phyloP scores from a whole-genome alignment of 2,888 invertebrate species.

The Drosophila monieri region DNA sequence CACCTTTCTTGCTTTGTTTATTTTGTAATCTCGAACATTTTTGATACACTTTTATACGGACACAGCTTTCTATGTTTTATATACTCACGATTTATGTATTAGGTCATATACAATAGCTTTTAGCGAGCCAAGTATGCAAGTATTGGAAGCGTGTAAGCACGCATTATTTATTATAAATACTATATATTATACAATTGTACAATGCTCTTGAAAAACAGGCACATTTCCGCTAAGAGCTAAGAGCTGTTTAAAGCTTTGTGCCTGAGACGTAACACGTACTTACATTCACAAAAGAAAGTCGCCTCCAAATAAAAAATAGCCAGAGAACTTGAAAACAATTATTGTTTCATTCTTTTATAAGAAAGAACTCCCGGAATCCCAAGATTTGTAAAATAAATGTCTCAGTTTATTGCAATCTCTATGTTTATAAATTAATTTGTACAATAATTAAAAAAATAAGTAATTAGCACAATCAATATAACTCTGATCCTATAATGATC shows the following conservation, averaged over 20 bases:
- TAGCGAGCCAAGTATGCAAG: constrained; percentile 63
- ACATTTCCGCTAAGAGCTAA: constrained; percentile 31
- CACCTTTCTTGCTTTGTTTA: constrained; percentile 66
- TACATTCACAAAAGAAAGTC: constrained; percentile 10
- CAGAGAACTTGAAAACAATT: neutral
- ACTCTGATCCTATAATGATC: constrained; percentile 21
- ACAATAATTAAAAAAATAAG: constrained; percentile 45
- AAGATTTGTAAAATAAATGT: constrained; percentile 20
- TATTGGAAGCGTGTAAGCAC: constrained; percentile 58
- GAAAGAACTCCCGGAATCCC: no score
- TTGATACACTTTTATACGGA: constrained; percentile 60
- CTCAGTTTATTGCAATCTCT: constrained; percentile 57
- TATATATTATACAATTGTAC: constrained; percentile 16
- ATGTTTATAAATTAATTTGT: constrained; percentile 61
- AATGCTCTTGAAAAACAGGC: constrained; percentile 41
- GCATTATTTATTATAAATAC: constrained; percentile 47
- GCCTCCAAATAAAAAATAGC: neutral
- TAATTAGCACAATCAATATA: constrained; percentile 55
- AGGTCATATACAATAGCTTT: constrained; percentile 44
- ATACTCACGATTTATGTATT: constrained; percentile 39
- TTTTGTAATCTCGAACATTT: constrained; percentile 54
- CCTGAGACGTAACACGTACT: constrained; percentile 47
- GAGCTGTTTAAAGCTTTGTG: constrained; percentile 49
- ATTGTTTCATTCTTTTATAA: neutral
- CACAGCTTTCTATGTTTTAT: constrained; percentile 45